Percentiles rank a stretch among this genome's conserved stretches.
These are phyloP conservation scores for Ernsta delagoae DNA, from an alignment of 2,888 invertebrate genomes.

Conservation along the genomic window DNA sequence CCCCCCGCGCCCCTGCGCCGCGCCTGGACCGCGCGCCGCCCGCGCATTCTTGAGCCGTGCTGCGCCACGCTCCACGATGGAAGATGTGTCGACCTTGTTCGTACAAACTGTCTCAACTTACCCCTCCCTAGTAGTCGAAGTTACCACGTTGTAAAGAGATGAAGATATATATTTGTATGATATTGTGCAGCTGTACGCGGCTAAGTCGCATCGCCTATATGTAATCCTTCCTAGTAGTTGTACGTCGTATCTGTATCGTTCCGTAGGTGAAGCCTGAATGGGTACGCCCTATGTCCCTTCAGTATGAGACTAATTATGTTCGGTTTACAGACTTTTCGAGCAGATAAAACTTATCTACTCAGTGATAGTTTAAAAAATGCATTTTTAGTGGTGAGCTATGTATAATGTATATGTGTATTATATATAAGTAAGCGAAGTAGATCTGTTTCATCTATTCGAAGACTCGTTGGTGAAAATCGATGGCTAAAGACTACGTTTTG, in stretches of 20 bases:
- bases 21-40: constrained; percentile 55
- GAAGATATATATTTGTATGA: constrained; percentile 70
- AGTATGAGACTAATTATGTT: constrained; percentile 70
- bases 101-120: constrained; percentile 72
- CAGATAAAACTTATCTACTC: constrained; percentile 82
- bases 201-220: constrained; percentile 74
- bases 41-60: constrained; percentile 52
- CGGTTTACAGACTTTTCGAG: constrained; percentile 82
- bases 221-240: constrained; percentile 79
- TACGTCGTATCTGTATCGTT: constrained; percentile 58
- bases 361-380: constrained; percentile 81
- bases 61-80: constrained; percentile 39
- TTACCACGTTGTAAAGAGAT: constrained; percentile 82
- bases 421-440: constrained; percentile 74
- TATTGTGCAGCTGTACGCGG: constrained; percentile 80
- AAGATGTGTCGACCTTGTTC: constrained; percentile 57
- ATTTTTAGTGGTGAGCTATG: constrained; percentile 83
- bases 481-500: constrained; percentile 81
- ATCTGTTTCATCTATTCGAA: constrained; percentile 85
- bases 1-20: constrained; percentile 49
- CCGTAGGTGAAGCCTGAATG: constrained; percentile 54
- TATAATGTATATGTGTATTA: constrained; percentile 67
- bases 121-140: constrained; percentile 70
- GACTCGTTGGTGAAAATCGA: constrained; percentile 79
- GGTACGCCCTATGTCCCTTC: constrained; percentile 45